These are phyloP conservation scores for Odocoileus hemionus DNA, from an alignment of 2,113 vertebrate species.

Conservation along the genomic window DNA sequence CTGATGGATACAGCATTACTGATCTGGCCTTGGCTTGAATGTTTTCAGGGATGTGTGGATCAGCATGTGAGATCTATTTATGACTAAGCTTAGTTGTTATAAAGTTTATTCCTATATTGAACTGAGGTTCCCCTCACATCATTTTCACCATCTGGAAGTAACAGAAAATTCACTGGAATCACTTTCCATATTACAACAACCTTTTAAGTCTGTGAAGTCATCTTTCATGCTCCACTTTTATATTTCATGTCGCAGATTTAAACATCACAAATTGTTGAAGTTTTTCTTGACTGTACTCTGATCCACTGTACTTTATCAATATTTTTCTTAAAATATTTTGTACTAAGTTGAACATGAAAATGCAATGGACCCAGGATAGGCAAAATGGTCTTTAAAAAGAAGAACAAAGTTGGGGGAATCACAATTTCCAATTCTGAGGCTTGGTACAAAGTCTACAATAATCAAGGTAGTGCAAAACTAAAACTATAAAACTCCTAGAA, in stretches of 20 bases:
- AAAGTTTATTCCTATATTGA: background rate
- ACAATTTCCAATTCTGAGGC: background rate
- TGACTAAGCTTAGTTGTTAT: slow-evolving; percentile 11
- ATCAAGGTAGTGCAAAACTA: background rate
- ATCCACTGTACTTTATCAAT: background rate
- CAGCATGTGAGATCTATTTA: background rate
- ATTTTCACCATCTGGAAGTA: slow-evolving; percentile 17
- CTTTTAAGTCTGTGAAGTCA: background rate
- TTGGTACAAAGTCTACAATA: background rate
- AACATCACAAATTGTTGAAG: background rate
- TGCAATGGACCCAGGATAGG: background rate
- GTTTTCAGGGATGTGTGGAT: background rate
- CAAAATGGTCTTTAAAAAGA: background rate
- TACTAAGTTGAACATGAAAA: background rate
- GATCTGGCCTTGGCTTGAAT: background rate
- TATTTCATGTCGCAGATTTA: background rate
- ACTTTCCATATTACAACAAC: slow-evolving; percentile 11
- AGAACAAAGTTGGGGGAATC: background rate
- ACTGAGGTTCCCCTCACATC: background rate
- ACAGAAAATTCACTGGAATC: slow-evolving; percentile 1
- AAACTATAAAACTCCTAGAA: background rate
- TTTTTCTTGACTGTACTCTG: background rate
- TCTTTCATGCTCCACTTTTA: background rate
- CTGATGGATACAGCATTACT: background rate
- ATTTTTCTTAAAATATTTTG: background rate